Evolutionary conservation across 2,888 invertebrate species (phyloP), one percentile per base, ranked within the genome.

Genomic region (Lepidocyrtinus sp.): DNA sequence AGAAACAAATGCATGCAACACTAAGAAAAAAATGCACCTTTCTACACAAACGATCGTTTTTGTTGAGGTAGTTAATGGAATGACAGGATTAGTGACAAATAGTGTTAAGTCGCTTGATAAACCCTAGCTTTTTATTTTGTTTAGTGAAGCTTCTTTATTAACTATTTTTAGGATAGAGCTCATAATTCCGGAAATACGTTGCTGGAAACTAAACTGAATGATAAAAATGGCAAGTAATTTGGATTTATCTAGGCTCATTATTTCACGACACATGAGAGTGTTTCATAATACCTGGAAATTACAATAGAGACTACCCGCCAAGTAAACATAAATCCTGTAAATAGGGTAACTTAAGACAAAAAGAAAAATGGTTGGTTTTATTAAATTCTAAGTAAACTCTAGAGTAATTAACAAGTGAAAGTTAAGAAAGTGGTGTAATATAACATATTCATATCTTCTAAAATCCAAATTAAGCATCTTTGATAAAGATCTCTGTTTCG

Each of bases 11-110:
- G 50, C 26, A 73, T 65, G 73, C 73, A 73, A 55, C 36, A 26
- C 55, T 21, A 22, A 27, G 73, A 65, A 74, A n/a, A n/a, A n/a
- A 74, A 65, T 75, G 75, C 68, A 75, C 68, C 75, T 68, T 75
- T n/a, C n/a, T n/a, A n/a, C n/a, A n/a, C n/a, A n/a, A 68, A 68
- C 68, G 75, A 68, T 61, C 46, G 75, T 75, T n/a, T n/a, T n/a
- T 75, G 75, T 75, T 75, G 75, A 75, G 75, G 75, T 75, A 75
- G 75, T 75, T 75, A 75, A 75, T 75, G 75, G 75, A 75, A 75
- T 75, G 67, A 75, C 75, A 67, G 75, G 75, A 75, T 75, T 75
- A 75, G 75, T 25, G 62, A 75, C 26, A n/a, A 68, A 74, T 67
- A 50, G n/a, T n/a, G n/a, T n/a, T n/a, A n/a, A n/a, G n/a, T n/a